Evolutionary conservation across 1,140 invertebrate species (phyloP), one percentile per base, ranked within the genome.

Genomic region (Hermatobates lingyangjiaoensis): DNA sequence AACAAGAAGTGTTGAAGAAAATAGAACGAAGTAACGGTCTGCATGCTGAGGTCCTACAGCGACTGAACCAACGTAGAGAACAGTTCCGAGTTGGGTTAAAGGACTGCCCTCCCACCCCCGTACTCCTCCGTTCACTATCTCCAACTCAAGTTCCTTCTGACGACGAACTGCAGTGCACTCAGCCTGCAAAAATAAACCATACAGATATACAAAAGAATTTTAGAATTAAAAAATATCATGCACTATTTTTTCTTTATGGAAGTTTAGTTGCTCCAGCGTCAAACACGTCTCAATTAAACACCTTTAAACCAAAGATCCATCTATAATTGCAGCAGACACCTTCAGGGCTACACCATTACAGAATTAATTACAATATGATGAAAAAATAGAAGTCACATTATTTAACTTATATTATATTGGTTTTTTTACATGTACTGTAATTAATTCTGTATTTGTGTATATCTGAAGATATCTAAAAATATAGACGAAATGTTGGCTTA

Each of bases 91-190:
- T 4, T 72, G 72, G 12, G 71, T 69, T 20, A 87, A 63, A 60
- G 83, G 87, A 57, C 90, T 85, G n/a, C 89, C 89, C 63, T 94
- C 88, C 89, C 90, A 96, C 2, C 85, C 87, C 55, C 85, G 76
- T n/a, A 96, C 85, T 23, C 83, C 83, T 3, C 88, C 88, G 1
- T 81, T 87, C 55, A 98, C 71, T 34, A 98, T 87, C 70, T 97
- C 92, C 39, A 95, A 68, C 58, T 97, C 93, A 60, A 95, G 72
- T 71, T 98, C 93, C 67, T 93, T 94, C 63, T 95, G 87, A n/a
- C 91, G 80, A 45, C 93, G 71, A 23, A 84, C 77, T 25, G 81
- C 77, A 49, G 81, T 76, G 68, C 90, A 95, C 30, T 76, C 74
- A 63, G 83, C 80, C 88, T 92, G 59, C 7, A 62, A 59, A 56